phyloP scores from a whole-genome alignment of 2,888 invertebrate genomes.

The Invenusta paracnida region DNA sequence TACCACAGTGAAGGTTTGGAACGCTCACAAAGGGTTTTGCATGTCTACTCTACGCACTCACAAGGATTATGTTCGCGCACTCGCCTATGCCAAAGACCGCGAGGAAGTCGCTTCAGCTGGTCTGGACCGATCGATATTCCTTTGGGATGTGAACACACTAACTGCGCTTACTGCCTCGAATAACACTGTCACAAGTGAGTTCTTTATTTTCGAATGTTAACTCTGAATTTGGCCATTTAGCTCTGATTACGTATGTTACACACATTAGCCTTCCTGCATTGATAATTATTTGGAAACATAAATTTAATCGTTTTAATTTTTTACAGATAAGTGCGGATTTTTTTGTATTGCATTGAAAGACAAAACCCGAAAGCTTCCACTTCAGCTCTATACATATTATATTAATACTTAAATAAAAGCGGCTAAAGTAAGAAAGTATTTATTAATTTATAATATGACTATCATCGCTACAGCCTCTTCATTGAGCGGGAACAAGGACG shows the following conservation, averaged over 20 bases:
- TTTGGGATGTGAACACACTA: slow-evolving; percentile 96
- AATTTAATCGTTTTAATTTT: too few relatives aligned
- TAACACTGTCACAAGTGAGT: slow-evolving; percentile 88
- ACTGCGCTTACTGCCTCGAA: slow-evolving; percentile 95
- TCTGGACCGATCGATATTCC: slow-evolving; percentile 86
- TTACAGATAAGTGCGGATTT: too few relatives aligned
- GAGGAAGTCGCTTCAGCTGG: slow-evolving; percentile 88
- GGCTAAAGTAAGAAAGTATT: too few relatives aligned
- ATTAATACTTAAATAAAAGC: too few relatives aligned
- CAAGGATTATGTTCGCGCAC: slow-evolving; percentile 92
- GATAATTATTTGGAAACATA: too few relatives aligned
- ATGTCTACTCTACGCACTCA: slow-evolving; percentile 97
- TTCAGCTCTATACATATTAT: slow-evolving; percentile 16
- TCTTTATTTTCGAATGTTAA: too few relatives aligned
- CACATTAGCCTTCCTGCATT: too few relatives aligned
- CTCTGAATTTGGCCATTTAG: too few relatives aligned
- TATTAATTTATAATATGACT: too few relatives aligned
- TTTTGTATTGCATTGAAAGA: too few relatives aligned
- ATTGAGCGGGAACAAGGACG: slow-evolving; percentile 90
- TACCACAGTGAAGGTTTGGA: slow-evolving; percentile 99
- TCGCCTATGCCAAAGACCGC: slow-evolving; percentile 92
- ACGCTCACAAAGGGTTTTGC: slow-evolving; percentile 96
- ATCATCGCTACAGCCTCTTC: slow-evolving; percentile 74
- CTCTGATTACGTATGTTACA: too few relatives aligned
- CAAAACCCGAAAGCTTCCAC: too few relatives aligned